Percentiles rank a stretch among this genome's conserved stretches.
Evolutionary conservation across 2,888 invertebrate species (phyloP).

Genomic region (Ditula angustiorana): DNA sequence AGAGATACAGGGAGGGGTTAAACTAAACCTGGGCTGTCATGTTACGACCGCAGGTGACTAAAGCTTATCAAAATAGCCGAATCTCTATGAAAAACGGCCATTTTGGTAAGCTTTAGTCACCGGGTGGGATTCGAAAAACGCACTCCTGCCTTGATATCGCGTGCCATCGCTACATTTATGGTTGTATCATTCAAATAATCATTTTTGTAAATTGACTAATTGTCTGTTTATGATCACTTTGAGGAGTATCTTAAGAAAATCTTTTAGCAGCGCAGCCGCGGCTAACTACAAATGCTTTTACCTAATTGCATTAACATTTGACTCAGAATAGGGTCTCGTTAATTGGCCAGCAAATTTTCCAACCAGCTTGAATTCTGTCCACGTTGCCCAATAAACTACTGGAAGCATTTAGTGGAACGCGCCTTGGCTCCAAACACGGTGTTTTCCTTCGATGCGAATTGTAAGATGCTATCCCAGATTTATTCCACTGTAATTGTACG

Average conservation of each 20-base stretch:
- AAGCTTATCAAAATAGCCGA: no score
- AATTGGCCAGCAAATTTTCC: conserved; percentile 63
- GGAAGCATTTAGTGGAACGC: conserved; percentile 67
- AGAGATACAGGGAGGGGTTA: no score
- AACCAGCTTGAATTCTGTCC: conserved; percentile 65
- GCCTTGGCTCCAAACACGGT: conserved; percentile 64
- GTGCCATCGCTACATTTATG: no score
- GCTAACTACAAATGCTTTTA: conserved; percentile 47
- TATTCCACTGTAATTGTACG: conserved; percentile 56
- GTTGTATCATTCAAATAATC: no score
- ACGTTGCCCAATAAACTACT: conserved; percentile 78
- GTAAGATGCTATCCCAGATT: conserved; percentile 58
- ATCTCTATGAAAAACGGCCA: no score
- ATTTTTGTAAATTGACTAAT: no score
- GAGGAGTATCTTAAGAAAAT: not conserved
- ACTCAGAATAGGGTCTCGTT: conserved; percentile 62
- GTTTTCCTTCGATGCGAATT: conserved; percentile 48
- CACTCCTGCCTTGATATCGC: no score
- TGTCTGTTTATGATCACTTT: no score
- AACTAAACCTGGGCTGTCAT: no score
- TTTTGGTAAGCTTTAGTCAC: no score
- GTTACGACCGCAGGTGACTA: no score
- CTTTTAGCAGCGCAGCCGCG: conserved; percentile 12
- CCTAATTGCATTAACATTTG: conserved; percentile 77
- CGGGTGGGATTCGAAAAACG: no score